Conservation (phyloP, 1,140 invertebrate genomes). For the Adoxophyes honmai region DNA sequence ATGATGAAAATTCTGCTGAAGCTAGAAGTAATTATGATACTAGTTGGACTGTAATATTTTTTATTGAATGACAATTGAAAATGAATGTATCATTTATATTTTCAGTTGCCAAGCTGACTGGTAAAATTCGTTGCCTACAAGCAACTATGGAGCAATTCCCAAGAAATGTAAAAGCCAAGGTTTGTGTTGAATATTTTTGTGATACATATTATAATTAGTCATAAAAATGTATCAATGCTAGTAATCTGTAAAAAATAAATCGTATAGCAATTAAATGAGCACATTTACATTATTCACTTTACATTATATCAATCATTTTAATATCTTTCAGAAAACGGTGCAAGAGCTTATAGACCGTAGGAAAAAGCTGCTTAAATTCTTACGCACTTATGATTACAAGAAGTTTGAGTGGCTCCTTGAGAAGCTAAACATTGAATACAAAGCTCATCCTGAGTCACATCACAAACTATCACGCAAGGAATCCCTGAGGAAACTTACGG, state of each 20-base stretch:
- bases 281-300: no score
- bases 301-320: no score
- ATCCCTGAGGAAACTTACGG: constrained; percentile 80
- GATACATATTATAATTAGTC: constrained; percentile 1
- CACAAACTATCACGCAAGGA: constrained; percentile 82
- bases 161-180: constrained; percentile 76
- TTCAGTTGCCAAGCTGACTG: constrained; percentile 78
- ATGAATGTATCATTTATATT: constrained; percentile 21
- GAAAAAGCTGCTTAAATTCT: constrained; percentile 82
- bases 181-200: constrained; percentile 23
- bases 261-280: no score
- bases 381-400: constrained; percentile 87
- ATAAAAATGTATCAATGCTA: no score
- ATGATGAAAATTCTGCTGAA: constrained; percentile 79
- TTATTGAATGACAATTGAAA: no score
- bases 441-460: constrained; percentile 78
- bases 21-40: constrained; percentile 68
- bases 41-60: neutral
- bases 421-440: constrained; percentile 86
- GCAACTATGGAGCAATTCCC: constrained; percentile 72
- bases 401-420: constrained; percentile 93
- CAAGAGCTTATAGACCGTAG: constrained; percentile 87
- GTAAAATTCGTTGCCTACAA: constrained; percentile 78
- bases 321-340: constrained; percentile 65
- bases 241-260: no score